A percentile compares a stretch with the other conserved stretches of the same genome.
These are phyloP conservation scores for Verasper variegatus DNA, from an alignment of 2,113 vertebrate species.

Conservation along the genomic window DNA sequence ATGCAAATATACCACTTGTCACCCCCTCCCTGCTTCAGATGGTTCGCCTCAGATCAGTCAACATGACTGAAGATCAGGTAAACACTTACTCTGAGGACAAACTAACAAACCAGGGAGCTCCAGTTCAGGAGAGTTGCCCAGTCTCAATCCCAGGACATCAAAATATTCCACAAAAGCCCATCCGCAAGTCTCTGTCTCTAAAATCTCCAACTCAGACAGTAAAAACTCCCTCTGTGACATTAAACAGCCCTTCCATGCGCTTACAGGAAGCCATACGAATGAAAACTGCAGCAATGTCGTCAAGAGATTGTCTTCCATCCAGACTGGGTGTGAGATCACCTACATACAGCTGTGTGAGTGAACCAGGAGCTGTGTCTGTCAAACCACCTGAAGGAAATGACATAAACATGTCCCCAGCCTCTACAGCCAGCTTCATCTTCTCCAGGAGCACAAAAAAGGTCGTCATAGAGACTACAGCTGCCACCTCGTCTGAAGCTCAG, in stretches of 20 bases:
- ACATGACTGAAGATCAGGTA: conserved; percentile 70
- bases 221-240: conserved; percentile 63
- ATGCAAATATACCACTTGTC: conserved; percentile 90
- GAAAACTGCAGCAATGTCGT: conserved; percentile 87
- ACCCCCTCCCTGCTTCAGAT: conserved; percentile 95
- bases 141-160: conserved; percentile 31
- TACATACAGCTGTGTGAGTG: conserved; percentile 22
- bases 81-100: conserved; percentile 52
- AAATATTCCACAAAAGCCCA: conserved; percentile 88
- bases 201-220: conserved; percentile 75
- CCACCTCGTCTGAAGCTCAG: conserved; percentile 83
- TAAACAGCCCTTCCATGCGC: conserved; percentile 76
- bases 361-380: conserved; percentile 38
- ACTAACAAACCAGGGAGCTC: conserved; percentile 24
- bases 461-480: conserved; percentile 84
- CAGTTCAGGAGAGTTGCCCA: conserved; percentile 39
- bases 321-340: conserved; percentile 59
- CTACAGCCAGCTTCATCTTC: conserved; percentile 96
- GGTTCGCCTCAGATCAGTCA: conserved; percentile 92
- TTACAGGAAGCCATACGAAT: conserved; percentile 89
- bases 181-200: conserved; percentile 89
- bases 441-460: conserved; percentile 90
- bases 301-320: conserved; percentile 63
- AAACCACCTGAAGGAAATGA: conserved; percentile 75
- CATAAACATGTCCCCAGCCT: conserved; percentile 85